Percentiles rank a stretch among this genome's conserved stretches.
Evolutionary conservation across 64 coral and sea anemone genomes (phyloP).

Genomic region (Porites lutea): DNA sequence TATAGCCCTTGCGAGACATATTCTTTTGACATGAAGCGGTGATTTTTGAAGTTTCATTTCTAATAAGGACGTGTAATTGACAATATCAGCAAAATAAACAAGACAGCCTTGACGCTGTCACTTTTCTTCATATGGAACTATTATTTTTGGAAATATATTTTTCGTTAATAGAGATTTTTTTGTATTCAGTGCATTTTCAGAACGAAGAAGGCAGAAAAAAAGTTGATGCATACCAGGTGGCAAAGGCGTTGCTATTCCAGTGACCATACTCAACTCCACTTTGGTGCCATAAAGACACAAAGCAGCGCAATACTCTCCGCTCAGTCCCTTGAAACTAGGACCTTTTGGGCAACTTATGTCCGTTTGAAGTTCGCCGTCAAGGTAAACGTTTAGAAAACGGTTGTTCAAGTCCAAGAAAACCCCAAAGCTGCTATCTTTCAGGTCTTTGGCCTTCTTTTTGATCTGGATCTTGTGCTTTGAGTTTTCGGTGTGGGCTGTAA

Average conservation of each 20-base stretch:
- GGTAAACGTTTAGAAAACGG: conserved; percentile 80
- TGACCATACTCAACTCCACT: conserved; percentile 68
- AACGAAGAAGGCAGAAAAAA: too few species aligned
- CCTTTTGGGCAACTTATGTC: conserved; percentile 71
- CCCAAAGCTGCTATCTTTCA: conserved; percentile 79
- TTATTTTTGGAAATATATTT: too few species aligned
- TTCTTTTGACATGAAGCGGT: too few species aligned
- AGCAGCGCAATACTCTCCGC: conserved; percentile 74
- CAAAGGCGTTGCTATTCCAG: conserved; percentile 77
- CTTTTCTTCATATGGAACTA: too few species aligned
- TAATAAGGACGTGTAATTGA: too few species aligned
- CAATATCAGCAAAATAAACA: too few species aligned
- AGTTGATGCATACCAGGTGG: conserved; percentile 48
- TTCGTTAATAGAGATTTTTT: too few species aligned
- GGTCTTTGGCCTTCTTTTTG: conserved; percentile 71
- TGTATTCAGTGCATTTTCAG: too few species aligned
- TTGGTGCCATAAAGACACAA: conserved; percentile 86
- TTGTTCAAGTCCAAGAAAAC: conserved; percentile 87
- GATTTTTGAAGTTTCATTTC: too few species aligned
- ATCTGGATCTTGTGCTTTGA: conserved; percentile 82
- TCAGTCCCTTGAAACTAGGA: conserved; percentile 84
- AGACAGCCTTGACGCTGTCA: too few species aligned
- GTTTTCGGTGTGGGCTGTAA: conserved; percentile 67
- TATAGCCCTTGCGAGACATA: too few species aligned
- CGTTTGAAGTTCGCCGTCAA: conserved; percentile 86